Evolutionary conservation across 2,888 invertebrate genomes (phyloP).

Genomic region (Hirtodrosophila confusa): DNA sequence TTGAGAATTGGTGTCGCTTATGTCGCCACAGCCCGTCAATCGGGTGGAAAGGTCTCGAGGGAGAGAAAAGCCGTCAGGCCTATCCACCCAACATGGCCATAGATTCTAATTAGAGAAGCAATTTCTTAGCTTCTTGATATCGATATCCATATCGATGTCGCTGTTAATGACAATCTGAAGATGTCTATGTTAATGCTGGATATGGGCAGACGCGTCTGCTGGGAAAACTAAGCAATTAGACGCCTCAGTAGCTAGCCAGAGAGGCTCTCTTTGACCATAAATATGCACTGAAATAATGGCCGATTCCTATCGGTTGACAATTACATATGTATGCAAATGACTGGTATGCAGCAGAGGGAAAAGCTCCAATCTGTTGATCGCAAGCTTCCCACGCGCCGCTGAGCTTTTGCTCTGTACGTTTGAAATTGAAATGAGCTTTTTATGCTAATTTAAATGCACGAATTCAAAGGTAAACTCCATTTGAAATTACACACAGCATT

Average conservation of each 20-base stretch:
- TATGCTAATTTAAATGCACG: conserved; percentile 59
- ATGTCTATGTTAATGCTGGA: conserved; percentile 14
- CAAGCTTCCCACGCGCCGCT: conserved; percentile 46
- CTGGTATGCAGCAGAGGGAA: conserved; percentile 18
- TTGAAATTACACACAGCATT: conserved; percentile 47
- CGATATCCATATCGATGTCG: neutral
- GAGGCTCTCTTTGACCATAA: conserved; percentile 42
- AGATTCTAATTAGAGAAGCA: conserved; percentile 42
- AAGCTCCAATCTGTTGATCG: conserved; percentile 27
- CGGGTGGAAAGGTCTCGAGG: conserved; percentile 28
- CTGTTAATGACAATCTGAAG: neutral
- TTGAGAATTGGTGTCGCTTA: conserved; percentile 32
- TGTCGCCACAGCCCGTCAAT: conserved; percentile 22
- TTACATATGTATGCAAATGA: conserved; percentile 43
- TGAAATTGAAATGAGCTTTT: conserved; percentile 56
- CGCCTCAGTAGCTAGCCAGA: too few species aligned
- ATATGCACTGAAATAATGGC: conserved; percentile 31
- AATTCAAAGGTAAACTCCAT: conserved; percentile 52
- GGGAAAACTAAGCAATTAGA: conserved; percentile 28
- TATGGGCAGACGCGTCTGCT: conserved; percentile 6
- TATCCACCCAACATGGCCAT: conserved; percentile 20
- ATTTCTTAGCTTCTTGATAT: neutral
- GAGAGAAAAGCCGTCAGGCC: conserved; percentile 3
- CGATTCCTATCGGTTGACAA: conserved; percentile 48
- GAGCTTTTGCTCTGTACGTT: conserved; percentile 28